Percentiles rank a stretch among this genome's conserved stretches.
Conservation (phyloP, 2,797 vertebrate species). For the Dermochelys coriacea region DNA sequence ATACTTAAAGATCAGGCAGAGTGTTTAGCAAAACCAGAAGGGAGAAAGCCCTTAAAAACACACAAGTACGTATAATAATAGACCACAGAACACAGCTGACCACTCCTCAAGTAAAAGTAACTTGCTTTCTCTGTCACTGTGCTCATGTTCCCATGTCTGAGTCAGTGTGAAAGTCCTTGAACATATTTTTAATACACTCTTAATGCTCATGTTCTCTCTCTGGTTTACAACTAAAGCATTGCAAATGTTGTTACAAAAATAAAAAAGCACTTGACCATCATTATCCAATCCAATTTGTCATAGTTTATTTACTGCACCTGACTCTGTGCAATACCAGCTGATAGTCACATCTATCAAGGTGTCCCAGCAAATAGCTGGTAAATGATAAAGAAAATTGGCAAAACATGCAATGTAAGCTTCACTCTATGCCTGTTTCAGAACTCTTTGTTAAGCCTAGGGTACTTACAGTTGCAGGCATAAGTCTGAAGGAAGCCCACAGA, state of each 20-base stretch:
- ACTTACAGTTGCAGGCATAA: background rate
- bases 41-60: background rate
- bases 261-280: slow-evolving; percentile 10
- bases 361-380: background rate
- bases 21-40: background rate
- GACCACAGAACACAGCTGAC: accelerated
- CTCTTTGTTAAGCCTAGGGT: accelerated
- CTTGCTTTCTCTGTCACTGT: accelerated
- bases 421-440: accelerated
- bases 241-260: background rate
- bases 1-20: background rate
- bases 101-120: accelerated
- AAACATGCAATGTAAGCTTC: background rate
- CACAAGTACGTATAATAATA: background rate
- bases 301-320: slow-evolving; percentile 3
- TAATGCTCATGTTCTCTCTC: background rate
- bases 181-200: background rate
- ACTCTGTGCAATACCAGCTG: slow-evolving; percentile 5
- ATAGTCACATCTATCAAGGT: background rate
- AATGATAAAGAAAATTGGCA: background rate
- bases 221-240: background rate
- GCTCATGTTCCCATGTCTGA: background rate
- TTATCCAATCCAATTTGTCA: slow-evolving; percentile 27
- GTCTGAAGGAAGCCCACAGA: background rate
- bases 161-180: background rate